Base-by-base conservation (phyloP, 2,113 vertebrate genomes). In the Coptodon bakossiorum region DNA sequence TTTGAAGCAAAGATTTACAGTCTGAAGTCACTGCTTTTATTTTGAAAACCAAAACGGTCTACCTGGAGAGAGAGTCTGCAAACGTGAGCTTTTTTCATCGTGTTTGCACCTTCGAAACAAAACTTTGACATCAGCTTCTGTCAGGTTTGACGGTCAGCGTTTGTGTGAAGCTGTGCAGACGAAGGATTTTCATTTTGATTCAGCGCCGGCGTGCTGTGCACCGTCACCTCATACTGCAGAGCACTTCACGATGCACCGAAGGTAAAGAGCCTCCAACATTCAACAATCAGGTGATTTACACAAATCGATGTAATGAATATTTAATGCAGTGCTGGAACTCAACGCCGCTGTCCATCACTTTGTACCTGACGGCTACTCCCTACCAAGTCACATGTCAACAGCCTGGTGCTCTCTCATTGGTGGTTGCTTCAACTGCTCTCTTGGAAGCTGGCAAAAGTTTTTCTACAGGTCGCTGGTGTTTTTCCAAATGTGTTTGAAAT, bases 171-270 rank as follows among this genome's bases (percentile, higher is more conserved):
- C 36, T 4, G n/a, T 9, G n/a, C 57, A 56, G 22, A 13, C 54
- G 6, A 56, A 56, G 6, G 11, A 13, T 27, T 68, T 66, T 66
- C 19, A 13, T 66, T 66, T 38, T 0, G 34, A 38, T 68, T 68
- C 34, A 45, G 63, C 11, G 11, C 7, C 36, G 36, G 4, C 36
- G 63, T 45, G 10, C 3, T 0, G n/a, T 0, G 13, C 22, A 3
- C 22, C 0, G 38, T 38, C 6, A 73, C 68, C 22, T 73, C 40
- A 22, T 13, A 12, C 34, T 66, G n/a, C 36, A 43, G 17, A 24
- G n/a, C 36, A 0, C 0, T 16, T 14, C n/a, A 71, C 5, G 8
- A 3, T 45, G 38, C n/a, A 43, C 2, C 12, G 5, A 45, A 73
- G 11, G 38, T 61, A 61, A 61, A 61, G 14, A 9, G 8, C 50